Conservation (phyloP, 2,113 vertebrate genomes). For the Fregetta grallaria region DNA sequence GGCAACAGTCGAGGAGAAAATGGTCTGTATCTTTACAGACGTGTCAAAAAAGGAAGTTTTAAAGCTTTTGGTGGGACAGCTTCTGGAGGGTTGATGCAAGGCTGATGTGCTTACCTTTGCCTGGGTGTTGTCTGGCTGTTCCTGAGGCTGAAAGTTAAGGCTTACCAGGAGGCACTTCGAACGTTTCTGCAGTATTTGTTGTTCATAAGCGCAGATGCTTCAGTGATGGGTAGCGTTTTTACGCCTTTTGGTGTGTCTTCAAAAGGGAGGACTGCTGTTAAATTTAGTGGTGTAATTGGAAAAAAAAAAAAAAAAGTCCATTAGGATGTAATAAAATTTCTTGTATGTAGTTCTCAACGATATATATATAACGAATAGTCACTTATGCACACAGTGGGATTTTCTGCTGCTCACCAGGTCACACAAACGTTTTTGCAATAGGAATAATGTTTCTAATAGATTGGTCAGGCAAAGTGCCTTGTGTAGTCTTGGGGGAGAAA, state of each 20-base stretch:
- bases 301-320: not conserved
- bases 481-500: not conserved
- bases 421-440: not conserved
- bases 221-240: not conserved
- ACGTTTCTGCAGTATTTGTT: not conserved
- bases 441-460: not conserved
- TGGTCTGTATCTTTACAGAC: not conserved
- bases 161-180: not conserved
- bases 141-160: not conserved
- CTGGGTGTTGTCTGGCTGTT: not conserved
- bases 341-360: not conserved
- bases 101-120: not conserved
- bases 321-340: not conserved
- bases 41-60: not conserved
- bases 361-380: rapidly evolving
- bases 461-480: not conserved
- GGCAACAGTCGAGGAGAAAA: not conserved
- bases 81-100: not conserved
- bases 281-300: not conserved
- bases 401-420: not conserved
- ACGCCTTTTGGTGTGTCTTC: not conserved
- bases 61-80: not conserved
- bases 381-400: not conserved
- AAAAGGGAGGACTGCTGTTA: not conserved
- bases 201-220: not conserved